A percentile compares a stretch with the other conserved stretches of the same genome.
Conservation (phyloP, 2,797 vertebrate genomes). For the Fistularia commersonii region DNA sequence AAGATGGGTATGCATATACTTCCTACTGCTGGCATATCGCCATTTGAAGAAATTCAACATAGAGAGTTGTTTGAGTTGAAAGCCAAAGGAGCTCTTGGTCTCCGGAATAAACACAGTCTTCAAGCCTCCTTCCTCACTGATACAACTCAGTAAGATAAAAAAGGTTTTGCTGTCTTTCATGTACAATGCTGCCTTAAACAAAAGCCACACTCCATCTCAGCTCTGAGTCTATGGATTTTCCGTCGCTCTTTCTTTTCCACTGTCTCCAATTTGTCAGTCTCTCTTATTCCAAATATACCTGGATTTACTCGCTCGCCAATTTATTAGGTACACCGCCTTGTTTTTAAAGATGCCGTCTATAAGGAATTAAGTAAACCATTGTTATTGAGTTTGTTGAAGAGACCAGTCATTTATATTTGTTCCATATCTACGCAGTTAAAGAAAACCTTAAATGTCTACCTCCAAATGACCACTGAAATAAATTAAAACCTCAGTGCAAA, state of each 20-base stretch:
- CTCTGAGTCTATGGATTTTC: slow-evolving; percentile 56
- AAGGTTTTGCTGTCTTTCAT: slow-evolving; percentile 48
- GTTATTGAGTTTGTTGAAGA: too few species aligned
- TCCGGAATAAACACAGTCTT: slow-evolving; percentile 39
- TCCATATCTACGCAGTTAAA: too few species aligned
- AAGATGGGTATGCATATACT: too few species aligned
- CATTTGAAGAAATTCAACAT: slow-evolving; percentile 37
- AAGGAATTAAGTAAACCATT: too few species aligned
- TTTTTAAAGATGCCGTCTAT: too few species aligned
- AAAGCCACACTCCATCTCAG: slow-evolving; percentile 43
- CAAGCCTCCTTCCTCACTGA: slow-evolving; percentile 34
- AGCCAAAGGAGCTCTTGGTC: slow-evolving; percentile 16
- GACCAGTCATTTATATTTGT: too few species aligned
- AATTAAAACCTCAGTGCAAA: too few species aligned
- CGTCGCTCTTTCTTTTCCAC: slow-evolving; percentile 41
- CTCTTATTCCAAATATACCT: slow-evolving; percentile 4
- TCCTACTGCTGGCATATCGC: neutral
- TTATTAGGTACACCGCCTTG: too few species aligned
- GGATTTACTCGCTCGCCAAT: neutral
- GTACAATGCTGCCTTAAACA: slow-evolving; percentile 33
- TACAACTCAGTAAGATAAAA: slow-evolving; percentile 35
- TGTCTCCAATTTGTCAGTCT: slow-evolving; percentile 54
- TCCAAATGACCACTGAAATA: too few species aligned
- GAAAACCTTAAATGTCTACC: too few species aligned
- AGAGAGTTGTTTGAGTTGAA: slow-evolving; percentile 30